Evolutionary conservation across 2,888 invertebrate genomes (phyloP), one percentile per base, ranked within the genome.

Genomic region (Pristionchus fissidentatus): DNA sequence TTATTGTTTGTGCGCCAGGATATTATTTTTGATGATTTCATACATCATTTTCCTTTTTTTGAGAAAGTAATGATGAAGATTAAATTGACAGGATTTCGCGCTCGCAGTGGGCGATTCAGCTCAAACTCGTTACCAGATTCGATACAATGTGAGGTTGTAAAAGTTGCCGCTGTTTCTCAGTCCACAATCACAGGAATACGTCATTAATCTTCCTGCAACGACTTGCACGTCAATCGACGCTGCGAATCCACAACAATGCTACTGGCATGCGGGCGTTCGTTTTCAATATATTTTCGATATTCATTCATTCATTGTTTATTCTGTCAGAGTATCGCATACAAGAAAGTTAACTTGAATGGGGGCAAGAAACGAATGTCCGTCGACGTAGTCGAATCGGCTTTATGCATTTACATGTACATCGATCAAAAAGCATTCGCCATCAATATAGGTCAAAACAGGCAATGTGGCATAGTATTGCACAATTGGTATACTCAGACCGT

Each of bases 241-340:
- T 26, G 60, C 26, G 0, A 19, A n/a, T 19, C 57, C 57, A 1
- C 57, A 80, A 26, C n/a, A 60, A 26, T 80, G 79, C 22, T 80
- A 57, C 60, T 80, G 79, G 79, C 79, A 80, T 38, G 35, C 62
- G 10, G 62, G 62, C 19, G 62, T 66, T 22, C 10, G 60, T n/a
- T 52, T n/a, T 2, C n/a, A 22, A 26, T 57, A 15, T 10, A 26
- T 60, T 60, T 10, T 26, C n/a, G 60, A n/a, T 60, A n/a, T n/a
- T n/a, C n/a, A n/a, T n/a, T n/a, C n/a, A n/a, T n/a, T n/a, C n/a
- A n/a, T n/a, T n/a, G n/a, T n/a, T n/a, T n/a, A n/a, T n/a, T n/a
- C n/a, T n/a, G n/a, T n/a, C n/a, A n/a, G n/a, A n/a, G n/a, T n/a
- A n/a, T n/a, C n/a, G n/a, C n/a, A n/a, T n/a, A n/a, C n/a, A n/a